Evolutionary conservation across 2,888 invertebrate genomes (phyloP).

Genomic region (Allacma fusca): DNA sequence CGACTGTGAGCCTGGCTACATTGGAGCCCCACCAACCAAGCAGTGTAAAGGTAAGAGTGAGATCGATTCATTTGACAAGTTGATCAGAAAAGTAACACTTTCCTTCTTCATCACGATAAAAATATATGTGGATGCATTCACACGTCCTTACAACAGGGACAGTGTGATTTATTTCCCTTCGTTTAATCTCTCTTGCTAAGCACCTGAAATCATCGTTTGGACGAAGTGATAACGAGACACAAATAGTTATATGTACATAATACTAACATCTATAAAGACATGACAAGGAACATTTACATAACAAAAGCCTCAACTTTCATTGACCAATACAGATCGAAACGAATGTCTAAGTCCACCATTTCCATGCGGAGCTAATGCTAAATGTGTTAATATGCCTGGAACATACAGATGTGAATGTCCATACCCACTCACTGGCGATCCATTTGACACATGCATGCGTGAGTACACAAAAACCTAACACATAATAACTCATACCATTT

Average conservation of each 20-base stretch:
- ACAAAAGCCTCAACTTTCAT: slow-evolving; percentile 9
- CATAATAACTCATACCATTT: background rate
- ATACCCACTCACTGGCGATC: slow-evolving; percentile 85
- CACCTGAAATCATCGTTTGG: background rate
- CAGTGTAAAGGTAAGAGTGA: slow-evolving; percentile 73
- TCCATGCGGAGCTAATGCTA: slow-evolving; percentile 88
- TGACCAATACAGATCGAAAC: slow-evolving; percentile 72
- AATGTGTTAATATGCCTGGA: slow-evolving; percentile 89
- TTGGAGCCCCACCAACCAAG: slow-evolving; percentile 81
- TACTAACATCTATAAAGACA: slow-evolving; percentile 47
- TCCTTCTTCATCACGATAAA: background rate
- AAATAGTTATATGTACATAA: slow-evolving; percentile 38
- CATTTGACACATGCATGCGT: slow-evolving; percentile 64
- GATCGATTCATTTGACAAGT: background rate
- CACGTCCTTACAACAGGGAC: too few species aligned
- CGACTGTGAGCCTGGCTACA: slow-evolving; percentile 81
- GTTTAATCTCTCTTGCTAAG: background rate
- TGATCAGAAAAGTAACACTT: background rate
- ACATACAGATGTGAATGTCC: slow-evolving; percentile 88
- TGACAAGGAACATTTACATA: background rate
- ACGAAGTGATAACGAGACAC: background rate
- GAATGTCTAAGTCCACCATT: slow-evolving; percentile 82
- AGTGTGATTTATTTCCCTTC: too few species aligned
- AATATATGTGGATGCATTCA: too few species aligned
- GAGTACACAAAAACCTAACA: slow-evolving; percentile 53